phyloP scores from a whole-genome alignment of 2,113 vertebrate genomes.

The Seriola dumerili region DNA sequence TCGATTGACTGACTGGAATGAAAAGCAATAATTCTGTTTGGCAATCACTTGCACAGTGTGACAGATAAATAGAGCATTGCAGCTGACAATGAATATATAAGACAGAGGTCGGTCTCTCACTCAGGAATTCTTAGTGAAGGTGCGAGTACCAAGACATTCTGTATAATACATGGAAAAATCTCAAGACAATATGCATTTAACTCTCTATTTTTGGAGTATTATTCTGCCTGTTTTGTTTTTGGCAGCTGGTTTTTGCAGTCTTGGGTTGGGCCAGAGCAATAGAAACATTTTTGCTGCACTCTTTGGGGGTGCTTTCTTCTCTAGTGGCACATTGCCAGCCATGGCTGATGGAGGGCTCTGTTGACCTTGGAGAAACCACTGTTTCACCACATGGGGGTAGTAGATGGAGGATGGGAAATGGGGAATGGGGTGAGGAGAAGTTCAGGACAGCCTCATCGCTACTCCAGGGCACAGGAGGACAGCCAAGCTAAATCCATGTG shows the following conservation, averaged over 20 bases:
- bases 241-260: slow-evolving; percentile 19
- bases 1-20: slow-evolving; percentile 6
- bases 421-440: slow-evolving; percentile 48
- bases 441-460: slow-evolving; percentile 38
- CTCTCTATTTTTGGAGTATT: not conserved
- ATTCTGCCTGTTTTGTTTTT: slow-evolving; percentile 9
- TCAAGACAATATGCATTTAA: not conserved
- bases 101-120: not conserved
- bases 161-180: not conserved
- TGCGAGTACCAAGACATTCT: not conserved
- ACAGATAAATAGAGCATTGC: slow-evolving; percentile 11
- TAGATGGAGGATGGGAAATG: not conserved
- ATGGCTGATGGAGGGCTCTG: slow-evolving; percentile 9
- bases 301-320: slow-evolving; percentile 4
- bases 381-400: slow-evolving; percentile 20
- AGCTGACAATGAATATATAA: not conserved
- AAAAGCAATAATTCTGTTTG: slow-evolving; percentile 24
- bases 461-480: slow-evolving; percentile 31
- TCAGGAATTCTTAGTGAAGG: not conserved
- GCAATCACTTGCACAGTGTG: slow-evolving; percentile 15
- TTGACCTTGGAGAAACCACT: slow-evolving; percentile 52
- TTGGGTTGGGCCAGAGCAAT: slow-evolving; percentile 14
- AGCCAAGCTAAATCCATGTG: slow-evolving; percentile 35
- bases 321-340: slow-evolving; percentile 1
- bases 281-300: not conserved